Base-by-base conservation (phyloP, 1,140 invertebrate species). In the Zaprionus nigranus region DNA sequence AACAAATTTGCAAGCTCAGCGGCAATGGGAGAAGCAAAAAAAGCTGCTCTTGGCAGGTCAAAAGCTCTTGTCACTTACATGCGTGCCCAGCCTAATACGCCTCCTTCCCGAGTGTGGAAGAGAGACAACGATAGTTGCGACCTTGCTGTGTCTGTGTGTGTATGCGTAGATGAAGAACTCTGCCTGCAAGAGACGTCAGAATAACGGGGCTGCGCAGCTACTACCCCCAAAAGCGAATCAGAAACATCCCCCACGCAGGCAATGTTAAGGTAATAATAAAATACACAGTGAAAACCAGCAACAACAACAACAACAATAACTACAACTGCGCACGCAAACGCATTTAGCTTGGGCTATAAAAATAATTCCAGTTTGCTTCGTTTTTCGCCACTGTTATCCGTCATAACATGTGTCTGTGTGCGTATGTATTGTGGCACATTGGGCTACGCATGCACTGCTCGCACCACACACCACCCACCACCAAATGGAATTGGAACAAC, bases 361-460 rank as follows among this genome's bases (percentile, higher is more conserved):
- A 28, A 54, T 17, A 11, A 51, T 66, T 49, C 22, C 28, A 53
- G 36, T 34, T 49, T 59, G 65, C 20, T 51, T 51, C 20, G 17
- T 51, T 51, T 51, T 51, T 20, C 7, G 24, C n/a, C 40, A n/a
- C 15, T n/a, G 2, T 17, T 38, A 38, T n/a, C 40, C 15, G 15
- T 43, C 17, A 43, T n/a, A 43, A 17, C 2, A 43, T 6, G 5
- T 40, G n/a, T 7, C 4, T 5, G n/a, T n/a, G 5, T 17, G n/a
- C 7, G 7, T 49, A 7, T 22, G 13, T 15, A 26, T 36, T 62
- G 40, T 58, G 5, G 12, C n/a, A 63, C 70, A 79, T 85, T 81
- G 84, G 78, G 78, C 72, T 79, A 87, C 84, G 84, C 84, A 87
- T 87, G 84, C 84, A 87, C 84, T 84, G 74, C 81, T 57, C 38